These are phyloP conservation scores for Cliona cf. orientalis DNA, from an alignment of 37 sponge, comb jelly and placozoan genomes.

Conservation along the genomic window DNA sequence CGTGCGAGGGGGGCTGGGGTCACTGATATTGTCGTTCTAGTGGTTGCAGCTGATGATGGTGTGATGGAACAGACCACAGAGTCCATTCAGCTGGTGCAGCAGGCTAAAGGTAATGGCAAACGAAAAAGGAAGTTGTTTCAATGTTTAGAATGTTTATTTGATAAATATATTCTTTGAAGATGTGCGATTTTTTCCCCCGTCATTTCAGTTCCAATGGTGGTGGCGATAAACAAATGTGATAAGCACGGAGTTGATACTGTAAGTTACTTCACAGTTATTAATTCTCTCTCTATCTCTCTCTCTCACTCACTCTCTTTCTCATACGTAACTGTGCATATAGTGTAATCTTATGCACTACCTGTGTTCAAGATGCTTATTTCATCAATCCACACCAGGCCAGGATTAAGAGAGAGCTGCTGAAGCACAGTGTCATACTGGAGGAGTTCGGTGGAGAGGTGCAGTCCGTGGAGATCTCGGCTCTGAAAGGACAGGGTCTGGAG, in stretches of 20 bases:
- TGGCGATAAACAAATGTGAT: slow-evolving; percentile 96
- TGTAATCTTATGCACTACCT: too few species aligned
- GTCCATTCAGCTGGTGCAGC: slow-evolving; percentile 73
- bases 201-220: slow-evolving; percentile 84
- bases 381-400: too few species aligned
- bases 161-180: not conserved
- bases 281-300: too few species aligned
- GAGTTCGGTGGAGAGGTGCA: slow-evolving; percentile 89
- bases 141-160: not conserved
- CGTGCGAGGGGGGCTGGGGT: slow-evolving; percentile 80
- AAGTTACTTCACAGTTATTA: slow-evolving; percentile 15
- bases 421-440: slow-evolving; percentile 82
- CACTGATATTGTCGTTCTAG: slow-evolving; percentile 92
- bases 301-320: not conserved
- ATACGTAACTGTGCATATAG: too few species aligned
- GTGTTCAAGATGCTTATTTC: not conserved
- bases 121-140: not conserved
- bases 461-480: slow-evolving; percentile 85
- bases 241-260: slow-evolving; percentile 59
- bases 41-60: slow-evolving; percentile 95
- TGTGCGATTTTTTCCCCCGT: not conserved
- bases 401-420: slow-evolving; percentile 64
- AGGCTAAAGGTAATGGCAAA: slow-evolving; percentile 58
- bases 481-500: slow-evolving; percentile 69
- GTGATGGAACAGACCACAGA: slow-evolving; percentile 90